These are phyloP conservation scores for Nicator chloris DNA, from an alignment of 2,113 vertebrate genomes.

Conservation along the genomic window DNA sequence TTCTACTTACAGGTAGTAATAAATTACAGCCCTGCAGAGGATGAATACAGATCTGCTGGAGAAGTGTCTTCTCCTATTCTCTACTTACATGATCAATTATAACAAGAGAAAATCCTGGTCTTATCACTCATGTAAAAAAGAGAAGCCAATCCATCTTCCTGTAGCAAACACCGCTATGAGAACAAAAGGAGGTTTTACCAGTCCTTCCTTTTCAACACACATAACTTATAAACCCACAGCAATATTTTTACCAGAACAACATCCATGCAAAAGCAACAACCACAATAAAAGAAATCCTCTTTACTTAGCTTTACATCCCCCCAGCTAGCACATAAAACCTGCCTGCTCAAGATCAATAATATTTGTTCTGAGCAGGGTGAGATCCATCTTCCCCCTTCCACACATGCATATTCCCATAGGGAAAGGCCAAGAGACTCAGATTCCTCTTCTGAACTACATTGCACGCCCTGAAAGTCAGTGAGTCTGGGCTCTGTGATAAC, in stretches of 20 bases:
- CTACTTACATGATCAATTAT: neutral
- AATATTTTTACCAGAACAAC: neutral
- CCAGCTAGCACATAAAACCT: neutral
- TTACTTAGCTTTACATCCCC: neutral
- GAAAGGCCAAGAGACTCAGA: neutral
- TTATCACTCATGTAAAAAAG: neutral
- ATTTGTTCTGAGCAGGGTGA: neutral
- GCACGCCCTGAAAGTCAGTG: neutral
- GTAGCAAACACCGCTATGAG: neutral
- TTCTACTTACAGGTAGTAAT: neutral
- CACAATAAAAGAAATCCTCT: neutral
- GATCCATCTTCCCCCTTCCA: neutral
- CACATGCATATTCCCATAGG: neutral
- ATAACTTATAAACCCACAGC: slow-evolving; percentile 1
- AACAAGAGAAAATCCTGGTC: neutral
- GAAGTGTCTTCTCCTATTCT: neutral
- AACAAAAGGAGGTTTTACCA: slow-evolving; percentile 36
- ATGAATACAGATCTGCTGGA: neutral
- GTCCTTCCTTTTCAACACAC: neutral
- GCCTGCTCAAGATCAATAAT: neutral
- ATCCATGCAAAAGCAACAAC: neutral
- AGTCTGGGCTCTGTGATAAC: neutral
- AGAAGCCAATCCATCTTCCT: neutral
- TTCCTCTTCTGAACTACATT: neutral
- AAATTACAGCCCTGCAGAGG: neutral